Conservation (phyloP, 1,140 invertebrate genomes). For the Diabrotica virgifera region DNA sequence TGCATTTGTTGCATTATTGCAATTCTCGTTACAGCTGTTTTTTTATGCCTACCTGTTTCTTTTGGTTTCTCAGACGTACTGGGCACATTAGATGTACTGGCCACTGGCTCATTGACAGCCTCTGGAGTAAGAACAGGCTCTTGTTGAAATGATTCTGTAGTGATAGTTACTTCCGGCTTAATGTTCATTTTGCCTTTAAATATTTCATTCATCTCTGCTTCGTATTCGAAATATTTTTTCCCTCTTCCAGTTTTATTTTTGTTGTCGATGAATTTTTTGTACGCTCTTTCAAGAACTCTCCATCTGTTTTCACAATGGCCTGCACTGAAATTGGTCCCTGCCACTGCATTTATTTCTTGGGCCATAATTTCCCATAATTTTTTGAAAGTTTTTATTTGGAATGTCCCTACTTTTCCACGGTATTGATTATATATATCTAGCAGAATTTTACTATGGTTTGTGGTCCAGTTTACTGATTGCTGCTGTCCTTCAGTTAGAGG, state of each 20-base stretch:
- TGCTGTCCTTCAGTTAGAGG: no score
- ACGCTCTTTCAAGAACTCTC: conserved; percentile 3
- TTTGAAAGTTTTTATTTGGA: background rate
- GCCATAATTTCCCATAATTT: conserved; percentile 7
- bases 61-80: no score
- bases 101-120: no score
- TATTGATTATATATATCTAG: background rate
- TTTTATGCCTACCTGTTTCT: no score
- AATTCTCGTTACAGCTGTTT: no score
- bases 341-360: background rate
- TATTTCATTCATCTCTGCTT: background rate
- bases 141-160: no score
- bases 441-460: background rate
- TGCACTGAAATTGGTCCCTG: background rate
- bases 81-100: no score
- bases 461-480: no score
- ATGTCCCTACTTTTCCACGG: background rate
- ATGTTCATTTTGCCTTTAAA: background rate
- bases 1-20: no score
- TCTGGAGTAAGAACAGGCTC: no score
- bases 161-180: no score
- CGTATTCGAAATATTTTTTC: conserved; percentile 11
- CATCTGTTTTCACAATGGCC: conserved; percentile 5
- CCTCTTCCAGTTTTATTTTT: conserved; percentile 11
- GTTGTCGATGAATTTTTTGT: conserved; percentile 5